Evolutionary conservation across 2,888 invertebrate genomes (phyloP).

Genomic region (Ornithoptera alexandrae): DNA sequence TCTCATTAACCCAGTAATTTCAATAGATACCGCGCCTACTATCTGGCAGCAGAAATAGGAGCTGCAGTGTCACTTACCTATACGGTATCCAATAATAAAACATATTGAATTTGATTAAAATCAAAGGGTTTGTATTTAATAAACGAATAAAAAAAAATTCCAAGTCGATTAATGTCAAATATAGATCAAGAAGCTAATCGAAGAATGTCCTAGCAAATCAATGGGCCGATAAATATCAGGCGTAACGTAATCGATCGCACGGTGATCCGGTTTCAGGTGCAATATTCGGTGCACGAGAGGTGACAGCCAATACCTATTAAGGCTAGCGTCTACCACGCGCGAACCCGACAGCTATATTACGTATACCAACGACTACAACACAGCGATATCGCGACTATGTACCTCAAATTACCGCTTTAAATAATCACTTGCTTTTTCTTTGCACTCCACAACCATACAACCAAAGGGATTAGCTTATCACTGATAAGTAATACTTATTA

Average conservation of each 20-base stretch:
- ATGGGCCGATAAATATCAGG: constrained; percentile 29
- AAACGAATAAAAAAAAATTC: not conserved
- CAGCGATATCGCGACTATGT: too few relatives aligned
- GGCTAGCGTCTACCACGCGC: not conserved
- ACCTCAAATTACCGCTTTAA: too few relatives aligned
- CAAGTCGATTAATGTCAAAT: constrained; percentile 19
- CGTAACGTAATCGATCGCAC: constrained; percentile 29
- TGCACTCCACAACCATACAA: too few relatives aligned
- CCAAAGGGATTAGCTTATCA: too few relatives aligned
- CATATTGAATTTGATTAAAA: too few relatives aligned
- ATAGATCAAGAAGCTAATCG: constrained; percentile 28
- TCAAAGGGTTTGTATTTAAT: not conserved
- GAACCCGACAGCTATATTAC: not conserved
- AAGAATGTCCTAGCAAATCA: constrained; percentile 31
- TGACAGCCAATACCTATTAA: constrained; percentile 27
- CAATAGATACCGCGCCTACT: too few relatives aligned
- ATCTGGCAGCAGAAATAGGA: too few relatives aligned
- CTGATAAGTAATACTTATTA: not conserved
- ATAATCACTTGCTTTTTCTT: too few relatives aligned
- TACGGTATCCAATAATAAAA: too few relatives aligned
- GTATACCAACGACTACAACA: not conserved
- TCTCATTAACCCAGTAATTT: too few relatives aligned
- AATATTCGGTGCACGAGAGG: constrained; percentile 30
- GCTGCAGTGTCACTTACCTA: too few relatives aligned
- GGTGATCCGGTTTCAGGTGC: constrained; percentile 31